Base-by-base conservation (phyloP, 1,140 invertebrate species). In the Drosophila simulans region DNA sequence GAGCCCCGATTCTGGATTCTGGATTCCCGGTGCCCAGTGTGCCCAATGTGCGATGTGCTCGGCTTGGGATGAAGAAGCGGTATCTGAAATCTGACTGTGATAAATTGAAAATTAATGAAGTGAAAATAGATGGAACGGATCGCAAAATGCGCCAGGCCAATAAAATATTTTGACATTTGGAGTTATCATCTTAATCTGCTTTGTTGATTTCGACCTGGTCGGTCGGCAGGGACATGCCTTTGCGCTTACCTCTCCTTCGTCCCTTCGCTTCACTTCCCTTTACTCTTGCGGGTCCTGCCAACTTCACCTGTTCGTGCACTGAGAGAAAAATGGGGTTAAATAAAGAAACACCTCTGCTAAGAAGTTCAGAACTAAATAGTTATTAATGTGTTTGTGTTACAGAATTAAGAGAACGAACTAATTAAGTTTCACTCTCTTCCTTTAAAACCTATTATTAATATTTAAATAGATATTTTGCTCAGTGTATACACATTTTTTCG, bases 51-150 rank as follows among this genome's bases (percentile, higher is more conserved):
- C 45, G 31, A 39, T 34, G 60, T n/a, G 13, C 40, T 22, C 56
- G 45, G 53, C 55, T 31, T 42, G 25, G 27, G 27, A 37, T 40
- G 62, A 54, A 59, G 62, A 54, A 59, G 69, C 63, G 54, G 76
- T 91, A 91, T 91, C 90, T 85, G 54, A 86, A 91, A 91, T 91
- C 90, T 89, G 90, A 89, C 88, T 91, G 90, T 91, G 90, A 91
- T 91, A 91, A 91, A 91, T 91, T 91, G 90, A 91, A 91, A 91
- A 91, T 91, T 91, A 91, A 91, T 91, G 90, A 91, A 91, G 90
- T 91, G 90, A 91, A 91, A 91, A 91, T 91, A 91, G 90, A 91
- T 91, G 90, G 90, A 91, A 91, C 90, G 90, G 90, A 91, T 91
- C 86, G 90, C 90, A 91, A 91, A 91, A 91, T 90, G 90, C 90